Evolutionary conservation across 2,797 vertebrate genomes (phyloP).

Genomic region (Sciurus carolinensis): DNA sequence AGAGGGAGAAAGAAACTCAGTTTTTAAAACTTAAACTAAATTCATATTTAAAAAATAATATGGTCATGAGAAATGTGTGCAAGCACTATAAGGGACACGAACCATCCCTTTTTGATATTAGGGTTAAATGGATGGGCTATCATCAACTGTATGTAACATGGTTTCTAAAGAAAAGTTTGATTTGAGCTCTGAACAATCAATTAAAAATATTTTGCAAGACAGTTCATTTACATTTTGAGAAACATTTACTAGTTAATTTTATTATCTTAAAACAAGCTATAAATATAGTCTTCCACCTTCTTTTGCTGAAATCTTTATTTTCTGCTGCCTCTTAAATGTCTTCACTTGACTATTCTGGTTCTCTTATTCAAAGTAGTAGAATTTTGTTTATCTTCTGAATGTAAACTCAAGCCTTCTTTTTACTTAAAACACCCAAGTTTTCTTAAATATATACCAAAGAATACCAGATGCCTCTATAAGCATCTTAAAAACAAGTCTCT

Average conservation of each 20-base stretch:
- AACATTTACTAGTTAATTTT: conserved; percentile 47
- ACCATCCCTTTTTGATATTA: not conserved
- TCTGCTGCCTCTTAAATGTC: conserved; percentile 26
- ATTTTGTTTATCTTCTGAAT: conserved; percentile 23
- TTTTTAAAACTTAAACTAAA: conserved; percentile 39
- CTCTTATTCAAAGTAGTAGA: conserved; percentile 62
- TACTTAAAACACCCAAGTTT: conserved; percentile 47
- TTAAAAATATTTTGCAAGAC: not conserved
- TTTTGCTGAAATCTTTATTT: not conserved
- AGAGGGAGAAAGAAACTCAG: not conserved
- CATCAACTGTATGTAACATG: not conserved
- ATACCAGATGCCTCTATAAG: conserved; percentile 13
- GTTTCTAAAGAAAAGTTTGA: not conserved
- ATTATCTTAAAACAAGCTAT: not conserved
- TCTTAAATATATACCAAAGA: conserved; percentile 53
- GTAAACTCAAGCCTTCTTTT: conserved; percentile 47
- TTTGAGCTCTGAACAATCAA: not conserved
- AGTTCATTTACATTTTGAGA: not conserved
- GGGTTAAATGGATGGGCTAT: not conserved
- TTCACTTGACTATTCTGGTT: conserved; percentile 49
- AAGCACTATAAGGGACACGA: not conserved
- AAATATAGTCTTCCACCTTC: not conserved
- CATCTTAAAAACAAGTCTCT: conserved; percentile 38
- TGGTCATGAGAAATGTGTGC: not conserved
- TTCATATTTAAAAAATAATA: not conserved